Conservation (phyloP, 2,888 invertebrate genomes). For the Muscina levida region DNA sequence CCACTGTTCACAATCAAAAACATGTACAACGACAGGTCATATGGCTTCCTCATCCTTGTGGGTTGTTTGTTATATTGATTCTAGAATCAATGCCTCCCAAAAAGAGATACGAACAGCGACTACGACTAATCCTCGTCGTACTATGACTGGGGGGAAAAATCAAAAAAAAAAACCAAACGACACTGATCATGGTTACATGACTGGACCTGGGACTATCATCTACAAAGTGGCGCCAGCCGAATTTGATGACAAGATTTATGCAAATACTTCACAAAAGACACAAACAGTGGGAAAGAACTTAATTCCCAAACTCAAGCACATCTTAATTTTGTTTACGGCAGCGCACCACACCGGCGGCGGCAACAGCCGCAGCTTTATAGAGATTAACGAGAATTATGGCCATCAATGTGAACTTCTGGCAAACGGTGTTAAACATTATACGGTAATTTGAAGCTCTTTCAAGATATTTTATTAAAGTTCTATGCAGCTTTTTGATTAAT, state of each 20-base stretch:
- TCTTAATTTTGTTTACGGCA: constrained; percentile 51
- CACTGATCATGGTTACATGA: constrained; percentile 64
- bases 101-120: constrained; percentile 40
- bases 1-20: constrained; percentile 1
- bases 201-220: constrained; percentile 60
- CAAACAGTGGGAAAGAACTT: constrained; percentile 56
- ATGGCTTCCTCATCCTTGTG: constrained; percentile 36
- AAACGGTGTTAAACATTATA: constrained; percentile 31
- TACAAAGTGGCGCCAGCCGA: constrained; percentile 64
- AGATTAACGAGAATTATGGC: constrained; percentile 41
- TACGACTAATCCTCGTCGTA: neutral
- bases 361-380: constrained; percentile 3
- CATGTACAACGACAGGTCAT: constrained; percentile 56
- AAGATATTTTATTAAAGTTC: neutral
- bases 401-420: constrained; percentile 13
- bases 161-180: too few species aligned
- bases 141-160: too few species aligned
- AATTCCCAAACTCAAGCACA: constrained; percentile 39
- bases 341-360: neutral
- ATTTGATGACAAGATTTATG: constrained; percentile 66
- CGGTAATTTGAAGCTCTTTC: constrained; percentile 3
- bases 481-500: constrained; percentile 19
- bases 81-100: constrained; percentile 32
- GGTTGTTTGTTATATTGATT: constrained; percentile 35
- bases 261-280: constrained; percentile 56